Evolutionary conservation across 2,113 vertebrate species (phyloP).

Genomic region (Symphodus melops): DNA sequence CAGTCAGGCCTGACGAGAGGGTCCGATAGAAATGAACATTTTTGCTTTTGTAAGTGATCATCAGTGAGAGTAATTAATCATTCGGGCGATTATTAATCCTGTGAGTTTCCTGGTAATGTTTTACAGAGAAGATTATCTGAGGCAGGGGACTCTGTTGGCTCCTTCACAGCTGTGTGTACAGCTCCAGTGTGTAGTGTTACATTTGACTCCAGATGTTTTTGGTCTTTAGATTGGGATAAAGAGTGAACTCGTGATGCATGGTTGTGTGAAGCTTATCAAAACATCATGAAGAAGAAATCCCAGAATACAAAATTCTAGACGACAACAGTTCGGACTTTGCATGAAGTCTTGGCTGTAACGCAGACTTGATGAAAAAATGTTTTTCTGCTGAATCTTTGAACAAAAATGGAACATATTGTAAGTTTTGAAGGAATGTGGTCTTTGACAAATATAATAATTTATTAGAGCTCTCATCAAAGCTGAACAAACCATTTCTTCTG

Average conservation of each 20-base stretch:
- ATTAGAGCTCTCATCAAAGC: conserved; percentile 78
- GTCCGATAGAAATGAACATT: conserved; percentile 58
- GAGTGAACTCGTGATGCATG: background rate
- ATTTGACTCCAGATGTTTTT: conserved; percentile 3
- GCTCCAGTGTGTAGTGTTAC: conserved; percentile 2
- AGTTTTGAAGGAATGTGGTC: conserved; percentile 67
- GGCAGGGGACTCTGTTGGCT: conserved; percentile 18
- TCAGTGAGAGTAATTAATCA: conserved; percentile 73
- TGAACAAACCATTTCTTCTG: conserved; percentile 69
- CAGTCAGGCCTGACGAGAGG: conserved; percentile 47
- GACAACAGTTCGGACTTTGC: background rate
- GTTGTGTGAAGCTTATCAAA: background rate
- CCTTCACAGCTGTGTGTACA: conserved; percentile 6
- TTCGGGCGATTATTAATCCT: conserved; percentile 64
- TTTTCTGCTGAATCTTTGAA: conserved; percentile 33
- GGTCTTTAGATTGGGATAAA: background rate
- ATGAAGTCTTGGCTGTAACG: background rate
- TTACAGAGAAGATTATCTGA: conserved; percentile 42
- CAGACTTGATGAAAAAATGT: conserved; percentile 21
- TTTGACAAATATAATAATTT: conserved; percentile 80
- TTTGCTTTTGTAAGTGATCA: conserved; percentile 52
- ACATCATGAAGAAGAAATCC: background rate
- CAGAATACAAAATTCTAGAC: conserved; percentile 2
- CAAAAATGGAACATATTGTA: conserved; percentile 64
- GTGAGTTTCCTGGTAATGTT: conserved; percentile 45